Percentiles rank a stretch among this genome's conserved stretches.
These are phyloP conservation scores for Archips crataeganus DNA, from an alignment of 2,888 invertebrate genomes.

Conservation along the genomic window DNA sequence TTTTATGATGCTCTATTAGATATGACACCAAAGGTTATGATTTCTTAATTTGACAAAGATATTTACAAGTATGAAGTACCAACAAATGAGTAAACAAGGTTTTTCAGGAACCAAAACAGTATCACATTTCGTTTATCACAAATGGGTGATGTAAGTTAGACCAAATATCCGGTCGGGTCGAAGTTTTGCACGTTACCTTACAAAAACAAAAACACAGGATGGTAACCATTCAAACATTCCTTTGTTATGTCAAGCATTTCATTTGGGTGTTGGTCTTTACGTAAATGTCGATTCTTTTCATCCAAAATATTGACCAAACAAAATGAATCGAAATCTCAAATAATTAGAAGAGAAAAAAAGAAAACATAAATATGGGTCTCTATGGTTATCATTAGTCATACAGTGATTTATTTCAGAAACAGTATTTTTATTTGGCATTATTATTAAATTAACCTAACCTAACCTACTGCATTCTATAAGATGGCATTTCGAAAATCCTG, in stretches of 20 bases:
- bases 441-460: too few species aligned
- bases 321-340: background rate
- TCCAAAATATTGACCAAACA: background rate
- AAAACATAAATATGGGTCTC: too few species aligned
- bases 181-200: background rate
- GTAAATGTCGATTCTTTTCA: background rate
- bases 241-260: background rate
- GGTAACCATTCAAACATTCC: background rate
- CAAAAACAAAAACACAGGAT: slow-evolving; percentile 2
- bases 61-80: background rate
- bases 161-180: background rate
- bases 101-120: background rate
- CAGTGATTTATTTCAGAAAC: too few species aligned
- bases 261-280: background rate
- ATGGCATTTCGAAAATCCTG: too few species aligned
- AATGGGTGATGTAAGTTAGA: background rate
- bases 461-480: too few species aligned
- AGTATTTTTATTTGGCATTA: too few species aligned
- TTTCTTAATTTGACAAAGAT: background rate
- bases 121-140: background rate
- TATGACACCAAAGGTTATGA: background rate
- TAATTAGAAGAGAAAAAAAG: too few species aligned
- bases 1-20: background rate
- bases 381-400: too few species aligned
- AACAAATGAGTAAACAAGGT: background rate